phyloP scores from a whole-genome alignment of 2,113 vertebrate species.

The Laticauda laticaudata region DNA sequence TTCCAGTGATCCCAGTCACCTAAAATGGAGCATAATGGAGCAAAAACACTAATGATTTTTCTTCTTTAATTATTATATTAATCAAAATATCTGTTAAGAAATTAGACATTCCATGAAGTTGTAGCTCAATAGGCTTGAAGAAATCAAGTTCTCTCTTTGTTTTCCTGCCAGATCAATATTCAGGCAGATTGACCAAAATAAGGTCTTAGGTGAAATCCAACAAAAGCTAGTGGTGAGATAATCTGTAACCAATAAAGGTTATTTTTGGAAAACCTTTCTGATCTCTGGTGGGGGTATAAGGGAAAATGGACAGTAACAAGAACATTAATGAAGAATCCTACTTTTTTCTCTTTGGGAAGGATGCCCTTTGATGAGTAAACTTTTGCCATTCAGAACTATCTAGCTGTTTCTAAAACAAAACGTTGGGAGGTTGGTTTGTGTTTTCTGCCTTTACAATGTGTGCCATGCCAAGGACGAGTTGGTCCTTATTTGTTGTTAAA shows the following conservation, averaged over 20 bases:
- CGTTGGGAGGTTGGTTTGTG: neutral
- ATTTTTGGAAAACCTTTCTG: neutral
- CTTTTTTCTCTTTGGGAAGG: neutral
- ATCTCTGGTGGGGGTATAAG: neutral
- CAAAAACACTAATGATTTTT: neutral
- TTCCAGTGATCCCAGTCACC: slow-evolving; percentile 78
- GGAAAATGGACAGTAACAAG: neutral
- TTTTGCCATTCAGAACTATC: neutral
- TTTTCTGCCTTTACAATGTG: neutral
- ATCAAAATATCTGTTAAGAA: neutral
- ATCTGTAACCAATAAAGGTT: neutral
- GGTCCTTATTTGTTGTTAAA: neutral
- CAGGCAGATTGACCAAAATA: neutral
- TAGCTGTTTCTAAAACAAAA: neutral
- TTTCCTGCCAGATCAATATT: neutral
- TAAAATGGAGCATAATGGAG: slow-evolving; percentile 6
- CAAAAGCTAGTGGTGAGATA: neutral
- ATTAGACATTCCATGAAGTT: neutral
- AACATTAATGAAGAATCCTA: neutral
- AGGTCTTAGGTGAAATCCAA: neutral
- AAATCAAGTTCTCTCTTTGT: neutral
- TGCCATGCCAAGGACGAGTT: neutral
- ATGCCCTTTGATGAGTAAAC: neutral
- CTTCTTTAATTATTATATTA: neutral
- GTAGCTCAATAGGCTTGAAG: neutral